A percentile compares a stretch with the other conserved stretches of the same genome.
Evolutionary conservation across 1,140 invertebrate genomes (phyloP).

Genomic region (Drosophila varians): DNA sequence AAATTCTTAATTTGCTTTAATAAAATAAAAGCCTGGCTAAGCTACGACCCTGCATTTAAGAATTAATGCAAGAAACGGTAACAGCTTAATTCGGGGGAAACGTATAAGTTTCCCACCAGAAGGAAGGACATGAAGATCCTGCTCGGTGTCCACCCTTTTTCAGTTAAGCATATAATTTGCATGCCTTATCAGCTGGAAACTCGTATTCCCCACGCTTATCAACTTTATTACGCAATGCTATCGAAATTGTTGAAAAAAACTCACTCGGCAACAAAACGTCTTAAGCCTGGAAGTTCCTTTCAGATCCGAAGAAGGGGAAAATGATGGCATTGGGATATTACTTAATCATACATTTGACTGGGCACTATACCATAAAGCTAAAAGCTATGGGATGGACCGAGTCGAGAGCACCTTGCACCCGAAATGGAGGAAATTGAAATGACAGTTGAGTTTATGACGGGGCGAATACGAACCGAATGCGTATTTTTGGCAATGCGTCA

Average conservation of each 20-base stretch:
- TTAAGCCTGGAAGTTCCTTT: conserved; percentile 62
- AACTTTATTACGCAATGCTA: conserved; percentile 16
- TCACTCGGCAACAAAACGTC: conserved; percentile 53
- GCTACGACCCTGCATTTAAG: background rate
- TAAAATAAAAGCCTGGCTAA: background rate
- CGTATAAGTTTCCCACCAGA: background rate
- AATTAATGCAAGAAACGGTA: background rate
- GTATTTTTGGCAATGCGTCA: conserved; percentile 76
- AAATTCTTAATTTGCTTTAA: background rate
- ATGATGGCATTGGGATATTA: conserved; percentile 57
- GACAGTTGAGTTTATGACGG: conserved; percentile 70
- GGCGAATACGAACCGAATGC: conserved; percentile 27
- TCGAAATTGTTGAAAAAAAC: conserved; percentile 32
- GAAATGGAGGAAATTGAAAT: conserved; percentile 68
- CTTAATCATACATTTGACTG: conserved; percentile 65
- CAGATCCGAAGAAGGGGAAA: conserved; percentile 27
- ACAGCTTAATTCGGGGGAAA: conserved; percentile 6
- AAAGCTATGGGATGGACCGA: background rate
- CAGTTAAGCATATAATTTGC: conserved; percentile 44
- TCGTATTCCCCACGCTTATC: conserved; percentile 26
- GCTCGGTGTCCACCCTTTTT: conserved; percentile 28
- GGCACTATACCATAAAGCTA: background rate
- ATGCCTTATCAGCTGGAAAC: conserved; percentile 44
- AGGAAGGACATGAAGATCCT: conserved; percentile 18
- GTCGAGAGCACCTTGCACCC: conserved; percentile 56